Evolutionary conservation across 2,113 vertebrate species (phyloP).

Genomic region (Merops nubicus): DNA sequence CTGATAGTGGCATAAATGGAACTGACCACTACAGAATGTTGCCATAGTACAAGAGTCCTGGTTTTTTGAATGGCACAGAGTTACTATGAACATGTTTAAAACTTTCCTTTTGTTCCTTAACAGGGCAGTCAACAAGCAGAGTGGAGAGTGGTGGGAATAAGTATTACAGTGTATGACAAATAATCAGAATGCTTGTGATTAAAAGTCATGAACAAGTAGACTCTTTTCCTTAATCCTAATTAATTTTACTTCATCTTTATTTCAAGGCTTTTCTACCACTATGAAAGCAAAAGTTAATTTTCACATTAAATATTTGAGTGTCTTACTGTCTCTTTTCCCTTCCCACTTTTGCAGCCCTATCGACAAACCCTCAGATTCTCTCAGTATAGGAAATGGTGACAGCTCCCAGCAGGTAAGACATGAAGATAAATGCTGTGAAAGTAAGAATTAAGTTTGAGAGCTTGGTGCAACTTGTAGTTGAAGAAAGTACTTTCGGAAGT

Average conservation of each 20-base stretch:
- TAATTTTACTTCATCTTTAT: not conserved
- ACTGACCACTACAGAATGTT: not conserved
- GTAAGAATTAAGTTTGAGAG: not conserved
- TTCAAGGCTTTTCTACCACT: not conserved
- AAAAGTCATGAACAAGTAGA: not conserved
- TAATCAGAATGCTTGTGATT: not conserved
- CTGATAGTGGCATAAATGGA: not conserved
- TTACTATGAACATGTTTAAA: not conserved
- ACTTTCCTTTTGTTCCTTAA: not conserved
- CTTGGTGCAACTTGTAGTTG: not conserved
- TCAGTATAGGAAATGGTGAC: slow-evolving; percentile 95
- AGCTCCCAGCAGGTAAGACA: slow-evolving; percentile 90
- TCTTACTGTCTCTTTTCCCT: slow-evolving; percentile 39
- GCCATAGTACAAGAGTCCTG: not conserved
- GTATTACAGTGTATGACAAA: not conserved
- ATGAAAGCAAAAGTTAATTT: not conserved
- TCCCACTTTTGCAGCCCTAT: slow-evolving; percentile 86
- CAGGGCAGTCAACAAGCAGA: not conserved
- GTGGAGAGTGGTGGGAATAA: not conserved
- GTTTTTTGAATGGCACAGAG: not conserved
- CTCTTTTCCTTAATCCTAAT: not conserved
- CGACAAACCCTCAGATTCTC: slow-evolving; percentile 93
- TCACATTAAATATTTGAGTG: not conserved
- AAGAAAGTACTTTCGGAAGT: not conserved
- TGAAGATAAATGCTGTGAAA: not conserved